Base-by-base conservation (phyloP, 2,888 invertebrate genomes). In the Scaptomyza caliginosa region DNA sequence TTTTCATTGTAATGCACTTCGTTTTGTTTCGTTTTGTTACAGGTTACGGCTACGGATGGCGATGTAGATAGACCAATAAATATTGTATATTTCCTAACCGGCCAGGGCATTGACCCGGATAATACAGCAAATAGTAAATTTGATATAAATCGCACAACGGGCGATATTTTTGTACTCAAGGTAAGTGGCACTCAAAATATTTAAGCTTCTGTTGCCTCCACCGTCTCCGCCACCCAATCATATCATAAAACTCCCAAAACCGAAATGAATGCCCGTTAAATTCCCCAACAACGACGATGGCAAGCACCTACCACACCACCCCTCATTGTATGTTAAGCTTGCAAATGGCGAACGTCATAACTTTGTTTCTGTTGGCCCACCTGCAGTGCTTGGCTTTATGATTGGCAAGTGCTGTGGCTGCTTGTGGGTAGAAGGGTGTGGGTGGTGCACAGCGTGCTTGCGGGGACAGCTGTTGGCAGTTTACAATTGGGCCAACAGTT, bases 1-100 rank as follows among this genome's bases (percentile, higher is more conserved):
- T 19, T 66, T 19, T 66, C 55, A 75, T 60, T 75, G 45, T 59
- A 75, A 75, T 70, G 71, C 75, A 57, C 11, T 55, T 48, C 13
- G 40, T 8, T 50, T 6, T 32, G 7, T 59, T 21, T 55, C 30
- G 38, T 42, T 24, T 21, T 43, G 28, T 56, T 71, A 36, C 92
- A 99, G 98, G 98, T 99, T 79, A 96, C 96, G 64, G 99, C 98
- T 43, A 97, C 97, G n/a, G 98, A 99, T 91, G 98, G 98, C 54
- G 98, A 99, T 92, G 96, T 97, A 90, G 98, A 98, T 91, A 94
- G 98, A 79, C 96, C 96, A 69, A 98, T 98, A 91, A 96, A 97
- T 92, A 98, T 99, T 91, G 97, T 98, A 46, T 99, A 98, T 92
- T 97, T 98, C 92, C 93, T 98, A 74, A 98, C 98, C 50, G 98